Evolutionary conservation across 2,797 vertebrate species (phyloP).

Genomic region (Hipposideros larvatus): DNA sequence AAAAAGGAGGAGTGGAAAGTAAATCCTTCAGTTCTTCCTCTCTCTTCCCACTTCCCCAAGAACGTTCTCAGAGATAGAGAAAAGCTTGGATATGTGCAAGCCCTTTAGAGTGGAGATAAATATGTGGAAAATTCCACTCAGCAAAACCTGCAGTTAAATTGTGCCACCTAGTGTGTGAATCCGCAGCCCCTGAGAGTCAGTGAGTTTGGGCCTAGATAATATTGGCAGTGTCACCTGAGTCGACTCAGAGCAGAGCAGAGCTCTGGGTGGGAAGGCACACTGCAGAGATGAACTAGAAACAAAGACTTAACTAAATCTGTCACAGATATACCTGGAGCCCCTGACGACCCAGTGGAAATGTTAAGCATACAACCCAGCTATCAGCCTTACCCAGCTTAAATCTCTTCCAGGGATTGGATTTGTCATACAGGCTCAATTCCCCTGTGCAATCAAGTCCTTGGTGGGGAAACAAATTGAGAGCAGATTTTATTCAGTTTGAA

Average conservation of each 20-base stretch:
- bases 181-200: background rate
- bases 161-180: background rate
- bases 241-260: background rate
- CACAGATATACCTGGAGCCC: background rate
- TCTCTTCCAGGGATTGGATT: background rate
- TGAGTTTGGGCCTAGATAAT: background rate
- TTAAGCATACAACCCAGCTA: background rate
- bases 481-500: conserved; percentile 14
- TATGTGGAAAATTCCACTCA: background rate
- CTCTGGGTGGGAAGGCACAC: background rate
- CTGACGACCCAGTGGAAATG: background rate
- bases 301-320: background rate
- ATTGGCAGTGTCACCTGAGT: too few relatives aligned
- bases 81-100: background rate
- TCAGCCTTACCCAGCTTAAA: conserved; percentile 3
- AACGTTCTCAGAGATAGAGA: background rate
- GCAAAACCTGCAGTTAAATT: background rate
- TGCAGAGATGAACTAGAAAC: background rate
- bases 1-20: background rate
- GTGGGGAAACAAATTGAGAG: conserved; percentile 45
- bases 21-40: background rate
- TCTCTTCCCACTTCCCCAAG: background rate
- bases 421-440: background rate
- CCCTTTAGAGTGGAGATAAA: background rate
- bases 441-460: background rate